Evolutionary conservation across 1,140 invertebrate species (phyloP).

Genomic region (Berghia stephanieae): DNA sequence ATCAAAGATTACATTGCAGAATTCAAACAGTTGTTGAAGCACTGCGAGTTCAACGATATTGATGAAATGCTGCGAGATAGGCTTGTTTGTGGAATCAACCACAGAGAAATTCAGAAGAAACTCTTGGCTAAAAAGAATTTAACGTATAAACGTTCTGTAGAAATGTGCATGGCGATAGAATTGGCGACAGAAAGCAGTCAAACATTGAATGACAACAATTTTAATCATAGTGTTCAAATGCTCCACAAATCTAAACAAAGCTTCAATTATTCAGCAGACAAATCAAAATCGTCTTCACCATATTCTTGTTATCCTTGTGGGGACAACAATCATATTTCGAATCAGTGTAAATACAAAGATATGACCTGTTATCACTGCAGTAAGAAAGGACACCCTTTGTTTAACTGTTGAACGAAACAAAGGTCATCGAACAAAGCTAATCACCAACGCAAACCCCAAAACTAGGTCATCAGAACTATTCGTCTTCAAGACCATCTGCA

Average conservation of each 20-base stretch:
- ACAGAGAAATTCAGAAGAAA: constrained; percentile 32
- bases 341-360: neutral
- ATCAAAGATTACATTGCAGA: constrained; percentile 27
- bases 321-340: no score
- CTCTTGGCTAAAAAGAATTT: constrained; percentile 34
- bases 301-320: no score
- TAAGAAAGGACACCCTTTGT: no score
- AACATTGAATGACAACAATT: no score
- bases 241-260: no score
- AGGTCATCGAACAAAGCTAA: no score
- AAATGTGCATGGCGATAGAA: constrained; percentile 37
- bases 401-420: no score
- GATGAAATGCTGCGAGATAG: constrained; percentile 37
- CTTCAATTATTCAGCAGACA: constrained; percentile 17
- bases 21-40: constrained; percentile 28
- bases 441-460: neutral
- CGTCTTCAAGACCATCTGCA: no score
- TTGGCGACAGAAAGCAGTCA: constrained; percentile 29
- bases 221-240: no score
- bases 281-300: no score
- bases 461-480: no score
- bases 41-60: constrained; percentile 36
- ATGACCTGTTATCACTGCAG: no score
- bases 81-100: constrained; percentile 36
- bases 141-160: constrained; percentile 28